Evolutionary conservation across 2,113 vertebrate genomes (phyloP).

Genomic region (Daphoenositta chrysoptera): DNA sequence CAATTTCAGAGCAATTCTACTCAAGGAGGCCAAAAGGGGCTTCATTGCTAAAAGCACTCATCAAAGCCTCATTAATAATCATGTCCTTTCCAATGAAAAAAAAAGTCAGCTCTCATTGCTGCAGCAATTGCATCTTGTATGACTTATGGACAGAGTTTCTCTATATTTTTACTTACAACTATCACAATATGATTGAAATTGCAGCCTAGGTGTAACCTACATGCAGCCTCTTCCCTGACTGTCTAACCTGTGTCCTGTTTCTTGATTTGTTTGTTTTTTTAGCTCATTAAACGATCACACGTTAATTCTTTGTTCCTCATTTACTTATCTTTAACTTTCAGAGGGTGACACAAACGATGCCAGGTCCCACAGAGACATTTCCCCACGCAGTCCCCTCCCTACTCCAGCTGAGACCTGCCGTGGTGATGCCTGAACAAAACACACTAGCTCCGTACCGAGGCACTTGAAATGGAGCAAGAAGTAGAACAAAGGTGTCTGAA

Average conservation of each 20-base stretch:
- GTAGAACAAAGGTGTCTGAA: neutral
- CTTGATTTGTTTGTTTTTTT: neutral
- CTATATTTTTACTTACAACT: neutral
- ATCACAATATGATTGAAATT: neutral
- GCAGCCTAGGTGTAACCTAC: neutral
- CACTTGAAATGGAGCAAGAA: neutral
- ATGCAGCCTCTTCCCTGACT: neutral
- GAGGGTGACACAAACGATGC: neutral
- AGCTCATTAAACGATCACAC: neutral
- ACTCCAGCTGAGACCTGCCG: neutral
- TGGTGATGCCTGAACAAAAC: neutral
- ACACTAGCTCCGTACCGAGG: neutral
- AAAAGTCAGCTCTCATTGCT: neutral
- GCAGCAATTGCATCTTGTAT: neutral
- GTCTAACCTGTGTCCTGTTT: neutral
- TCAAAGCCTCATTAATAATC: neutral
- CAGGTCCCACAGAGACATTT: neutral
- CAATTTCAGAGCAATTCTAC: neutral
- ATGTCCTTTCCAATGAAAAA: neutral
- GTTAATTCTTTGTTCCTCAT: neutral
- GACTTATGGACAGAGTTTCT: neutral
- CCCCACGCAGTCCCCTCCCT: fast-evolving
- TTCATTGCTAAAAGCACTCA: neutral
- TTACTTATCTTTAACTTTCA: neutral
- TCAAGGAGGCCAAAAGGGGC: neutral